Conservation (phyloP, 2,113 vertebrate genomes). For the Tetrao urogallus region DNA sequence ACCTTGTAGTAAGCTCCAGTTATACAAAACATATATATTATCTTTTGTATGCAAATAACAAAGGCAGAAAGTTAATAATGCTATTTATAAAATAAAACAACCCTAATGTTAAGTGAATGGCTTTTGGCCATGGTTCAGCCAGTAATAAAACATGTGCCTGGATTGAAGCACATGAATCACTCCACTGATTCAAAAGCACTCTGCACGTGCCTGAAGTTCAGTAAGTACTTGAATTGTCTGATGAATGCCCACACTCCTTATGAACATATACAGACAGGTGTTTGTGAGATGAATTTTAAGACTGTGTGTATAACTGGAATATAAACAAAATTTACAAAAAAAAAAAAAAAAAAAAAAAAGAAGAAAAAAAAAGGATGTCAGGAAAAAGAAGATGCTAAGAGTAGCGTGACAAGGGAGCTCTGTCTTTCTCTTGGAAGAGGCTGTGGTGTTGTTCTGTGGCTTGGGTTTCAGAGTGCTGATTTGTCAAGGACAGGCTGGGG, state of each 20-base stretch:
- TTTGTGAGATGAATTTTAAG: not conserved
- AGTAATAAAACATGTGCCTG: slow-evolving; percentile 21
- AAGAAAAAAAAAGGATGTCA: rapidly evolving
- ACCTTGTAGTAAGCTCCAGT: slow-evolving; percentile 25
- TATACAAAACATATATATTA: slow-evolving; percentile 27
- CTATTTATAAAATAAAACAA: slow-evolving; percentile 55
- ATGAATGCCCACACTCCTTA: not conserved
- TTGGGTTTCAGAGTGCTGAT: rapidly evolving
- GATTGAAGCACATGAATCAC: not conserved
- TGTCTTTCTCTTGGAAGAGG: not conserved
- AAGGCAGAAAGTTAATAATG: slow-evolving; percentile 38
- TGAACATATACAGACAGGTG: not conserved
- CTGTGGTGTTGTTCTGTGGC: not conserved
- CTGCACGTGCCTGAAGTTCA: not conserved
- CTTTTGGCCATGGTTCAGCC: slow-evolving; percentile 30
- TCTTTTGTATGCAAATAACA: slow-evolving; percentile 45
- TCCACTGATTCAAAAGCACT: not conserved
- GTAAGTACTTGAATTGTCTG: not conserved
- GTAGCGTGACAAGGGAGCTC: rapidly evolving
- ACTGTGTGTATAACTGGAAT: not conserved
- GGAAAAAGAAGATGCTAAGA: not conserved
- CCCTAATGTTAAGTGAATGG: slow-evolving; percentile 35
- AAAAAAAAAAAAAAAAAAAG: no score
- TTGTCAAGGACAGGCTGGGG: rapidly evolving
- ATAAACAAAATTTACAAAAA: not conserved